A percentile compares a stretch with the other conserved stretches of the same genome.
Conservation (phyloP, 2,113 vertebrate genomes). For the Datnioides undecimradiatus region DNA sequence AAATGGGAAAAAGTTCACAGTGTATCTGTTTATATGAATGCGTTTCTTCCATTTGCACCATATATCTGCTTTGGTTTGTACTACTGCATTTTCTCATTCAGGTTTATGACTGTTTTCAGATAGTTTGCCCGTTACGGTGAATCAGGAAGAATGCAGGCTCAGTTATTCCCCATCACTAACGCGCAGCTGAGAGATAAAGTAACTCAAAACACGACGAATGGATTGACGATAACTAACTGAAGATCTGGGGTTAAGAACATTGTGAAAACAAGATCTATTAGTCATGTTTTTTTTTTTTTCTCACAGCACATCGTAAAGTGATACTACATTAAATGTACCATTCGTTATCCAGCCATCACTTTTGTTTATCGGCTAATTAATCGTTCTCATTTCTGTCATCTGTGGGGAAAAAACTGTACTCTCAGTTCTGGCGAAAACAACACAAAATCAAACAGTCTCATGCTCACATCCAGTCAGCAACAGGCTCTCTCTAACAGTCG, state of each 20-base stretch:
- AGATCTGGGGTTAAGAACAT: background rate
- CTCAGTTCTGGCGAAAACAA: slow-evolving; percentile 27
- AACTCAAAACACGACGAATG: background rate
- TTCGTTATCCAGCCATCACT: background rate
- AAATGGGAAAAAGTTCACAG: slow-evolving; percentile 22
- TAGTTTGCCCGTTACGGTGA: background rate
- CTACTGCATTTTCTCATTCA: background rate
- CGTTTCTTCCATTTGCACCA: background rate
- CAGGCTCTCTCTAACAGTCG: slow-evolving; percentile 51
- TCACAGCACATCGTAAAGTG: background rate
- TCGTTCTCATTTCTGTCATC: slow-evolving; percentile 24
- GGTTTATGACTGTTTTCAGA: background rate
- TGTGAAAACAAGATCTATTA: background rate
- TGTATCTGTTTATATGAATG: slow-evolving; percentile 7
- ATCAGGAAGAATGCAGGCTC: background rate
- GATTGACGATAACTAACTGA: background rate
- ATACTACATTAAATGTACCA: background rate
- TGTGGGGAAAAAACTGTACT: background rate
- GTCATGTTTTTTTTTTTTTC: slow-evolving; percentile 17
- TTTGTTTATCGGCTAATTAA: slow-evolving; percentile 38
- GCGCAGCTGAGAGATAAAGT: background rate
- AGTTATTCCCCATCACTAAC: background rate
- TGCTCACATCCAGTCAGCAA: slow-evolving; percentile 55
- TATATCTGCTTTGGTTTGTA: background rate
- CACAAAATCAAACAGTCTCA: slow-evolving; percentile 46